These are phyloP conservation scores for Erpetoichthys calabaricus DNA, from an alignment of 2,797 vertebrate genomes.

Conservation along the genomic window DNA sequence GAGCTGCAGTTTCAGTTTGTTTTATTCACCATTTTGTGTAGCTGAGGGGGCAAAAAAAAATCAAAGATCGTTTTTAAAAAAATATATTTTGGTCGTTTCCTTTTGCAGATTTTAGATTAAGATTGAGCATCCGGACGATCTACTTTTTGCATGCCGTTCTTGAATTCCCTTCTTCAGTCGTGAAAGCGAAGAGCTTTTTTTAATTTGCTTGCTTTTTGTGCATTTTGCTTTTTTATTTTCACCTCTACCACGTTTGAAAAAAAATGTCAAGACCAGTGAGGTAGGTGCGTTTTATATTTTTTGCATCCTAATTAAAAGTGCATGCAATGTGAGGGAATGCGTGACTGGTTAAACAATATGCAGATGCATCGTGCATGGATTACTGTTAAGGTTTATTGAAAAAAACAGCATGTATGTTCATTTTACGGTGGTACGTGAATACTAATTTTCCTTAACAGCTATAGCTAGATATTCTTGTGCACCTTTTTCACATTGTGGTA, in stretches of 20 bases:
- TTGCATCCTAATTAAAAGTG: constrained; percentile 24
- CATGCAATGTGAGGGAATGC: constrained; percentile 15
- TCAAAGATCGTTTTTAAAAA: constrained; percentile 33
- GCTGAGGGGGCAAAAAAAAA: constrained; percentile 47
- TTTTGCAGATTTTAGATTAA: constrained; percentile 31
- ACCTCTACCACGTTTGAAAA: constrained; percentile 56
- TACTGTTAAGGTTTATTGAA: no score
- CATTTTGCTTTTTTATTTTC: constrained; percentile 37
- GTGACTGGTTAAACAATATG: no score
- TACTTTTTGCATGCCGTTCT: constrained; percentile 30
- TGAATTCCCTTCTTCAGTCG: constrained; percentile 33
- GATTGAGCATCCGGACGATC: constrained; percentile 17
- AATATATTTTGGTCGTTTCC: constrained; percentile 16
- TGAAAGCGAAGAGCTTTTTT: constrained; percentile 39
- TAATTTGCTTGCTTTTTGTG: constrained; percentile 27
- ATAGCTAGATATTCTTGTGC: no score
- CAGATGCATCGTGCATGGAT: no score
- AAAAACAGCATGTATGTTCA: no score
- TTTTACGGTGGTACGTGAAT: no score
- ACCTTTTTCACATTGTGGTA: no score
- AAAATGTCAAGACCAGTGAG: constrained; percentile 72
- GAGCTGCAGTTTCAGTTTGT: constrained; percentile 75
- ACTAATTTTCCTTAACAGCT: no score
- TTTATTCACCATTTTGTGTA: constrained; percentile 74
- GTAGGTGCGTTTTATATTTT: constrained; percentile 50